Conservation (phyloP, 2,113 vertebrate genomes). For the Hypomesus transpacificus region DNA sequence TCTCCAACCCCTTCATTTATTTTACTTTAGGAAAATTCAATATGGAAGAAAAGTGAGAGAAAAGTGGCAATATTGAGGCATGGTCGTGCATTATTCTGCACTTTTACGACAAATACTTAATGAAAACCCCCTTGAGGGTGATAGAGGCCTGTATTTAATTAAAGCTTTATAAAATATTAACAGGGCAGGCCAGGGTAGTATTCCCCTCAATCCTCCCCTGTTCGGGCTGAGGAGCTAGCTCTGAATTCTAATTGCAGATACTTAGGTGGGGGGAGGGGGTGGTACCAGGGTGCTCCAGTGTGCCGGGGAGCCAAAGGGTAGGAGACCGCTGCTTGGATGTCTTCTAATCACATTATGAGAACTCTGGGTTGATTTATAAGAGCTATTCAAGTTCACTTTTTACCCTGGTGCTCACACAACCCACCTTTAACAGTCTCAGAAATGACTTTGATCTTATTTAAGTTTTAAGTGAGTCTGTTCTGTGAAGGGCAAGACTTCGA, state of each 20-base stretch:
- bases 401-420: slow-evolving; percentile 41
- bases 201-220: slow-evolving; percentile 40
- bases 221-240: slow-evolving; percentile 47
- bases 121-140: slow-evolving; percentile 71
- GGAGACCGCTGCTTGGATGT: slow-evolving; percentile 55
- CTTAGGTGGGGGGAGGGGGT: slow-evolving; percentile 17
- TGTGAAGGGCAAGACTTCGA: slow-evolving; percentile 54
- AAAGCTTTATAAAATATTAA: slow-evolving; percentile 77
- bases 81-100: slow-evolving; percentile 64
- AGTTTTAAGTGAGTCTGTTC: slow-evolving; percentile 54
- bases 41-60: slow-evolving; percentile 37
- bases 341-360: slow-evolving; percentile 66
- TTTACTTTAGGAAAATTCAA: slow-evolving; percentile 67
- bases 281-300: neutral
- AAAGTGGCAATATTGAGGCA: slow-evolving; percentile 58
- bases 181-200: slow-evolving; percentile 40
- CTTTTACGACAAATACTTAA: slow-evolving; percentile 77
- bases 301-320: slow-evolving; percentile 63
- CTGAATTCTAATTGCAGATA: slow-evolving; percentile 62
- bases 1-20: slow-evolving; percentile 56
- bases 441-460: slow-evolving; percentile 66
- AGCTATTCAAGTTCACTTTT: slow-evolving; percentile 63
- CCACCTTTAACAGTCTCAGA: slow-evolving; percentile 61
- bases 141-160: slow-evolving; percentile 76
- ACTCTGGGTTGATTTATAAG: slow-evolving; percentile 66